Conservation (phyloP, 2,888 invertebrate genomes). For the Isoperla grammatica region DNA sequence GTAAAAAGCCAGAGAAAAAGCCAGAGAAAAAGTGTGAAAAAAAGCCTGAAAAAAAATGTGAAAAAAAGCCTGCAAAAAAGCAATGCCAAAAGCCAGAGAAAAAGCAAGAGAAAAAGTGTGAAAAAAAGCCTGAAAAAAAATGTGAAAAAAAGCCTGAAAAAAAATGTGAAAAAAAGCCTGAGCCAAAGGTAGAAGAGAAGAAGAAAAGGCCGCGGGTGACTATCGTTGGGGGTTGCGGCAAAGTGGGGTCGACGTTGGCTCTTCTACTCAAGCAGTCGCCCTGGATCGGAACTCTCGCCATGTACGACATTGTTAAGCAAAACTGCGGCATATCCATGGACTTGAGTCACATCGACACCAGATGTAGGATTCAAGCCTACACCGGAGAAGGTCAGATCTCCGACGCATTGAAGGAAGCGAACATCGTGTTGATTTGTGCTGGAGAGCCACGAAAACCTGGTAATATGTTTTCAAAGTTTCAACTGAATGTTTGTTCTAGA, state of each 20-base stretch:
- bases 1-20: too few species aligned
- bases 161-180: too few species aligned
- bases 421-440: conserved; percentile 62
- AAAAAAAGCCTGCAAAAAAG: too few species aligned
- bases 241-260: conserved; percentile 38
- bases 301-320: conserved; percentile 49
- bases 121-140: too few species aligned
- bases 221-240: not conserved
- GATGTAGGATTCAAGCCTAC: conserved; percentile 35
- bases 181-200: too few species aligned
- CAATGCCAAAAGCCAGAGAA: too few species aligned
- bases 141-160: too few species aligned
- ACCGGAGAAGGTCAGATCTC: conserved; percentile 39
- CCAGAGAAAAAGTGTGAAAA: too few species aligned
- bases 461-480: too few species aligned
- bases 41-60: too few species aligned
- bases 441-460: conserved; percentile 56
- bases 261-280: conserved; percentile 55
- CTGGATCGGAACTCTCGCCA: conserved; percentile 51
- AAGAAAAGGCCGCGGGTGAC: not conserved
- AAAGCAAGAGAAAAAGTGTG: too few species aligned
- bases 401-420: conserved; percentile 46
- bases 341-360: conserved; percentile 47
- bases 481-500: too few species aligned
- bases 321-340: conserved; percentile 46